phyloP scores from a whole-genome alignment of 2,888 invertebrate genomes.

The Ephialtes manifestator region DNA sequence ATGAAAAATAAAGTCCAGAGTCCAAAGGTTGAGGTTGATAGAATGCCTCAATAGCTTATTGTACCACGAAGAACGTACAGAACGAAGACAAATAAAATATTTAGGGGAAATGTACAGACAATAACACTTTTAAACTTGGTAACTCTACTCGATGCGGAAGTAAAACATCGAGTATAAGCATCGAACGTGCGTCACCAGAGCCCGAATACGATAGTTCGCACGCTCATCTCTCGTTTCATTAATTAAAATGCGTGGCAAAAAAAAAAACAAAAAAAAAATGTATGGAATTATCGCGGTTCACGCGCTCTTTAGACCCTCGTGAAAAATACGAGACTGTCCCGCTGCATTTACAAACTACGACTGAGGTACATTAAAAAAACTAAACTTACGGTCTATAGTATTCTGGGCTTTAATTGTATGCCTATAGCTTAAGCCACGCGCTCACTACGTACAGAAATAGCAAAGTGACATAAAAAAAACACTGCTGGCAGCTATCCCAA shows the following conservation, averaged over 20 bases:
- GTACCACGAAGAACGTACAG: too few species aligned
- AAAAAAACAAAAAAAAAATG: neutral
- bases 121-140: neutral
- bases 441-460: conserved; percentile 46
- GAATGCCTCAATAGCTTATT: neutral
- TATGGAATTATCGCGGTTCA: neutral
- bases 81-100: conserved; percentile 18
- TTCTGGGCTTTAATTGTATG: neutral
- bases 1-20: conserved; percentile 24
- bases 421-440: conserved; percentile 17
- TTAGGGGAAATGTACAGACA: neutral
- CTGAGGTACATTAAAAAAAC: neutral
- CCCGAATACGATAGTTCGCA: conserved; percentile 24
- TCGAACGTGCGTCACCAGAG: conserved; percentile 6
- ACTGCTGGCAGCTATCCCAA: conserved; percentile 49
- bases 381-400: neutral
- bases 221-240: conserved; percentile 8
- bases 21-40: conserved; percentile 26
- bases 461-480: conserved; percentile 23
- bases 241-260: neutral
- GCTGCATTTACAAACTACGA: neutral
- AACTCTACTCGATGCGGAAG: conserved; percentile 23
- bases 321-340: neutral
- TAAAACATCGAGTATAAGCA: neutral
- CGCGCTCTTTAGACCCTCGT: neutral